phyloP scores from a whole-genome alignment of 2,113 vertebrate genomes.

The Epinephelus cyanopodus region DNA sequence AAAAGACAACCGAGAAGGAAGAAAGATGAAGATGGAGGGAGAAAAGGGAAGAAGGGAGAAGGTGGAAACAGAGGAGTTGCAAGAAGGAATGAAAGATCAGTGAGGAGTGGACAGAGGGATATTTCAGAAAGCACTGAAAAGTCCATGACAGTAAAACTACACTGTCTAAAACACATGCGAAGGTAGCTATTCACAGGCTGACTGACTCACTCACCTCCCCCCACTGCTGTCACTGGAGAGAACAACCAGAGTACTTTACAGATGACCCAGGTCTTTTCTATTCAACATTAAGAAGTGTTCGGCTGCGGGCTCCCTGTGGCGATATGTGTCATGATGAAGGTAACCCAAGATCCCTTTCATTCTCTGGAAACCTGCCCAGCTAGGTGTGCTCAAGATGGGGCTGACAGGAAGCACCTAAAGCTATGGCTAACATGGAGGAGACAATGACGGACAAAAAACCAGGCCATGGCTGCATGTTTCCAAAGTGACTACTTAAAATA shows the following conservation, averaged over 20 bases:
- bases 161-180: neutral
- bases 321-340: conserved; percentile 61
- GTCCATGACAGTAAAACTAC: conserved; percentile 14
- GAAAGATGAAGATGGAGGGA: neutral
- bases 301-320: conserved; percentile 63
- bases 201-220: conserved; percentile 2
- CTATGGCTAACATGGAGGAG: conserved; percentile 1
- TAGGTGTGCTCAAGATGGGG: conserved; percentile 31
- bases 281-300: conserved; percentile 45
- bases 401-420: conserved; percentile 64
- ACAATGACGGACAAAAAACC: neutral
- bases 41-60: too few species aligned
- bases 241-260: conserved; percentile 45
- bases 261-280: conserved; percentile 50
- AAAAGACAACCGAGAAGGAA: neutral
- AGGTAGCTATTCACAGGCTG: conserved; percentile 17
- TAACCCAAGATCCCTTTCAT: conserved; percentile 67
- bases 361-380: conserved; percentile 61
- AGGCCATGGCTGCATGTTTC: neutral
- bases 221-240: conserved; percentile 29
- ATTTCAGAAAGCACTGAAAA: conserved; percentile 1
- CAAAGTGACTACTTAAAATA: neutral
- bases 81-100: conserved; percentile 2
- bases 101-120: neutral
- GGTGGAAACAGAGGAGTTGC: neutral